Conservation (phyloP, 2,797 vertebrate genomes). For the Danio aesculapii region DNA sequence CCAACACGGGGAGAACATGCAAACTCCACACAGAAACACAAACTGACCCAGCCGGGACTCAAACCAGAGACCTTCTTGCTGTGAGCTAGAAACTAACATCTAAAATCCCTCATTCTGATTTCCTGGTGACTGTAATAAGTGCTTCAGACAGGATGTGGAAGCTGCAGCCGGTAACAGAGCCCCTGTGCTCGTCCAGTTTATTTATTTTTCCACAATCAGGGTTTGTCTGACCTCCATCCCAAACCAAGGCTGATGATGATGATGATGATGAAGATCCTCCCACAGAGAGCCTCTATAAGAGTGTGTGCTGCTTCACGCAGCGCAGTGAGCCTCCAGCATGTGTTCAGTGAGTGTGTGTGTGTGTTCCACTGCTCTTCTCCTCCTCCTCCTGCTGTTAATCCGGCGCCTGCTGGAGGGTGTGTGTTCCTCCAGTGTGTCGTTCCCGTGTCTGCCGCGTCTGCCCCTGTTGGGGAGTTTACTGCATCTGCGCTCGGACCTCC, state of each 20-base stretch:
- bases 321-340: background rate
- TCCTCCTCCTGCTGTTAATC: conserved; percentile 25
- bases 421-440: background rate
- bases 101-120: no score
- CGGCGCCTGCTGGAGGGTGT: background rate
- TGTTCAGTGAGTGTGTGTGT: conserved; percentile 1
- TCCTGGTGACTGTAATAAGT: no score
- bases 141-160: no score
- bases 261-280: no score
- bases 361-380: background rate
- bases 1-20: no score
- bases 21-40: no score
- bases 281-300: no score
- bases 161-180: no score
- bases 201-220: background rate
- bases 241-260: background rate
- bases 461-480: conserved; percentile 80
- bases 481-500: conserved; percentile 70
- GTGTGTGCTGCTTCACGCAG: background rate
- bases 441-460: conserved; percentile 76
- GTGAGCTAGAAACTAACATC: no score
- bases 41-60: no score
- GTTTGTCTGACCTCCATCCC: background rate
- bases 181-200: no score
- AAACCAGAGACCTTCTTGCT: no score